Evolutionary conservation across 2,888 invertebrate species (phyloP).

Genomic region (Celastrina argiolus): DNA sequence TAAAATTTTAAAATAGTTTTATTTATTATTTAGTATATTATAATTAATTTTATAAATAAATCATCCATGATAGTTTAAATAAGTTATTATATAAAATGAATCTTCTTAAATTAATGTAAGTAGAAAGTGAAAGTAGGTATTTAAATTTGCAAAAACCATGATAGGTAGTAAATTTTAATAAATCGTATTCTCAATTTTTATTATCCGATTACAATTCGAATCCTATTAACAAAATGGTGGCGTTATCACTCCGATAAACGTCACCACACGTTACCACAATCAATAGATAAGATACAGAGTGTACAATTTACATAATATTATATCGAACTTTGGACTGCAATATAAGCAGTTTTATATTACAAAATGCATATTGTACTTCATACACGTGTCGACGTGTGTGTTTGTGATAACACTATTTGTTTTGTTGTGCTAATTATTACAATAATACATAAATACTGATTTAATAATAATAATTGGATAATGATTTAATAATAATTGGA

Average conservation of each 20-base stretch:
- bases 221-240: background rate
- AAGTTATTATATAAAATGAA: too few relatives aligned
- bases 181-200: too few relatives aligned
- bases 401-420: conserved; percentile 49
- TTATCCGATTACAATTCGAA: background rate
- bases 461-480: conserved; percentile 33
- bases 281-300: background rate
- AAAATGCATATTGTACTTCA: background rate
- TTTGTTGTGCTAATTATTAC: conserved; percentile 36
- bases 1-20: background rate
- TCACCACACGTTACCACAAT: background rate
- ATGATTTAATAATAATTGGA: conserved; percentile 34
- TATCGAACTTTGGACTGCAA: conserved; percentile 11
- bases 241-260: background rate
- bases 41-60: too few relatives aligned
- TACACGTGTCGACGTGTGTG: conserved; percentile 33
- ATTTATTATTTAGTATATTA: background rate
- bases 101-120: too few relatives aligned
- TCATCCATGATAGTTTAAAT: too few relatives aligned
- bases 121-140: too few relatives aligned
- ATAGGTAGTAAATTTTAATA: too few relatives aligned
- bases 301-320: background rate
- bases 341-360: background rate
- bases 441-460: background rate
- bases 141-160: too few relatives aligned